These are phyloP conservation scores for Metridium senile DNA, from an alignment of 92 coral and sea anemone species.

Conservation along the genomic window DNA sequence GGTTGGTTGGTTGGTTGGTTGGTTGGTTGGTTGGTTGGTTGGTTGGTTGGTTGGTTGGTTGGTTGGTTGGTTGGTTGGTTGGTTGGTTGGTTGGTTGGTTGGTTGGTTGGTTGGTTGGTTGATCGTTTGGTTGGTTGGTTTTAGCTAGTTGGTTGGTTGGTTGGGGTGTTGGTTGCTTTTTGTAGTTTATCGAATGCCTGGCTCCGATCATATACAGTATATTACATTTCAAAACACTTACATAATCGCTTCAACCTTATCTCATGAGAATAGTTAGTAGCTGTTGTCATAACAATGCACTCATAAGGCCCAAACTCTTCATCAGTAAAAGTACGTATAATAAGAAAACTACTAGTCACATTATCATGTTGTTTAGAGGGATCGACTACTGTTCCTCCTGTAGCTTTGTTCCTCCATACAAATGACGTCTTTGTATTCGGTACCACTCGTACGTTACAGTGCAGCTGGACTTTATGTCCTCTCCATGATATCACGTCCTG, in stretches of 20 bases:
- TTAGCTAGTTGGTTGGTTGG: too few species aligned
- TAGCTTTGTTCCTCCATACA: slow-evolving; percentile 31
- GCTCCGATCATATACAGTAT: too few species aligned
- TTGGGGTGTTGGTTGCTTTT: too few species aligned
- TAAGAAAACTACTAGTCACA: slow-evolving; percentile 12
- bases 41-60: too few species aligned
- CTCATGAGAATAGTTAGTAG: slow-evolving; percentile 38
- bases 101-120: too few species aligned
- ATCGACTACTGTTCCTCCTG: slow-evolving; percentile 15
- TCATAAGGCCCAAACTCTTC: slow-evolving; percentile 54
- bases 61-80: too few species aligned
- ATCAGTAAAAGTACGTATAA: slow-evolving; percentile 28
- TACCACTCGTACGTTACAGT: slow-evolving; percentile 20
- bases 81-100: too few species aligned
- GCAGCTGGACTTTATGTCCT: slow-evolving; percentile 32
- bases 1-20: too few species aligned
- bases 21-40: too few species aligned
- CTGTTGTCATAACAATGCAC: slow-evolving; percentile 48
- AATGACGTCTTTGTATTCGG: slow-evolving; percentile 9
- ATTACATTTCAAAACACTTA: too few species aligned
- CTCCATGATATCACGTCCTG: slow-evolving; percentile 33
- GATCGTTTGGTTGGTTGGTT: too few species aligned
- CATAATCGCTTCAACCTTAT: slow-evolving; percentile 53
- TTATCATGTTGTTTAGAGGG: slow-evolving; percentile 11
- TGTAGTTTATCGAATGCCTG: too few species aligned